Base-by-base conservation (phyloP, 1,140 invertebrate species). In the Neodiprion fabricii region DNA sequence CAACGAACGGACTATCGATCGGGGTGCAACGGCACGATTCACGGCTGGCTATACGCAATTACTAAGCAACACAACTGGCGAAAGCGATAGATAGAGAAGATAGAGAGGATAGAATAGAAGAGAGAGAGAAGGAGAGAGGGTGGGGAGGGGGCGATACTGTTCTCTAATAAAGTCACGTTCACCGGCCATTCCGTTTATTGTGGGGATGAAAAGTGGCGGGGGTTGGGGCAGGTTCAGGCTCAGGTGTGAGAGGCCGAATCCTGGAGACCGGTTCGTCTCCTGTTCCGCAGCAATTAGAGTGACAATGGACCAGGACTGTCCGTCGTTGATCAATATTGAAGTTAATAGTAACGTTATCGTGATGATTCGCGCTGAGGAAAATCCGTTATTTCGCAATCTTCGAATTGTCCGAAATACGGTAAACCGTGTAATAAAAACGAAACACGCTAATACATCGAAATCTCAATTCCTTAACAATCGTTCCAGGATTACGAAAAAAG, bases 151-250 rank as follows among this genome's bases (percentile, higher is more conserved):
- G 69, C 69, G 10, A 48, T 40, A 72, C 71, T 61, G 71, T 53
- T 61, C 21, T n/a, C 71, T 72, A 72, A 72, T 72, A 72, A 61
- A 50, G 71, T 72, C 21, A 72, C 71, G 48, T 49, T 72, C 71
- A 72, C 49, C 28, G 71, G 48, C 23, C 71, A n/a, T 72, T 53
- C 61, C 9, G 49, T 61, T 72, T 72, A 72, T 72, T 53, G 71
- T 48, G 71, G 47, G 28, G 48, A 10, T 23, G 28, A 12, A 48
- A 53, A 72, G 12, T 48, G 49, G 28, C 17, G 23, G 40, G 17
- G 28, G 28, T 40, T 40, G 28, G 28, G 28, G 28, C 0, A 2
- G 28, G 28, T 14, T 12, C 12, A 70, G 14, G 69, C 17, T 12
- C 17, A 70, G 40, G 49, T 23, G 17, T 23, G 11, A 28, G 11